Evolutionary conservation across 2,113 vertebrate genomes (phyloP).

Genomic region (Gulo gulo): DNA sequence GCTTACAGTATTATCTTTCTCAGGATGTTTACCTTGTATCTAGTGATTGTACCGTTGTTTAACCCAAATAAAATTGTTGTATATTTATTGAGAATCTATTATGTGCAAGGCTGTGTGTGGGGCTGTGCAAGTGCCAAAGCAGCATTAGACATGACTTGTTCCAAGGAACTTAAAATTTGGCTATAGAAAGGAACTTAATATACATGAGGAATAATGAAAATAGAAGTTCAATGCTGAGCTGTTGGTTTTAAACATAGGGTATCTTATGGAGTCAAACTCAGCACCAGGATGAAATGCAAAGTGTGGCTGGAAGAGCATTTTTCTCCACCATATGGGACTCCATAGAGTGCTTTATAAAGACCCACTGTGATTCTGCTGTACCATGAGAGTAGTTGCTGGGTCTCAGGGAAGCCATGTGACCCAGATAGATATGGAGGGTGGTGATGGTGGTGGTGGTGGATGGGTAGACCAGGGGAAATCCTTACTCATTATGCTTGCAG

Average conservation of each 20-base stretch:
- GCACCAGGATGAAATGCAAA: neutral
- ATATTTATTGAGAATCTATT: neutral
- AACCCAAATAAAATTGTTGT: neutral
- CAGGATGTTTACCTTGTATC: neutral
- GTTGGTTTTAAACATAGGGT: neutral
- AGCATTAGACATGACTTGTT: neutral
- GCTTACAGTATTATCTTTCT: neutral
- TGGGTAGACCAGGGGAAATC: neutral
- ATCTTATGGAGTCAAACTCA: neutral
- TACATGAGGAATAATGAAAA: neutral
- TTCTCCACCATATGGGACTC: neutral
- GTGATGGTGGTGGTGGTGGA: neutral
- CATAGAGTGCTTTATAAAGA: neutral
- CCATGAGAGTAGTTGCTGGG: neutral
- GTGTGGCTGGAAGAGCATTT: neutral
- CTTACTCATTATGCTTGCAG: neutral
- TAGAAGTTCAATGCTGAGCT: neutral
- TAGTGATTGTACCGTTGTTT: neutral
- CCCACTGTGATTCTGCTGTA: neutral
- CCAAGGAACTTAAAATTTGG: neutral
- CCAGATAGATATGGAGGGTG: neutral
- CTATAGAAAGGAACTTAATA: neutral
- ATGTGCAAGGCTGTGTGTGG: neutral
- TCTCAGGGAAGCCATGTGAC: neutral
- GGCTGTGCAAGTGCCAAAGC: neutral